A percentile compares a stretch with the other conserved stretches of the same genome.
phyloP scores from a whole-genome alignment of 1,140 invertebrate genomes.

The Oncopeltus fasciatus region DNA sequence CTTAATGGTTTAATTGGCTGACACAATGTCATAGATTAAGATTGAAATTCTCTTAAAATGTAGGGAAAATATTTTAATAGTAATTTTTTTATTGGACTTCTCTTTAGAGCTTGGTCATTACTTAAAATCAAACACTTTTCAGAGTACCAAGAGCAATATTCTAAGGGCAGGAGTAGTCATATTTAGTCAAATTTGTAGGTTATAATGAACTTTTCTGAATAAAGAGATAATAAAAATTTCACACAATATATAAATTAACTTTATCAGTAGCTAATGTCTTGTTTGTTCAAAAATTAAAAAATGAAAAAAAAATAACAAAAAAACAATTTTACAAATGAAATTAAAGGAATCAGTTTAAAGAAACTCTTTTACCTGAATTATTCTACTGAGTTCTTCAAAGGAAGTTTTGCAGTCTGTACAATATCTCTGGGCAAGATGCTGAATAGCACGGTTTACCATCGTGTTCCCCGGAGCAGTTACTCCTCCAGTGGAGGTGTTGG shows the following conservation, averaged over 20 bases:
- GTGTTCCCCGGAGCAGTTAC: constrained; percentile 4
- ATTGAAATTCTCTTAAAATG: too few species aligned
- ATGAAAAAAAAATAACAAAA: not conserved
- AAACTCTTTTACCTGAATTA: constrained; percentile 51
- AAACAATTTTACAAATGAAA: not conserved
- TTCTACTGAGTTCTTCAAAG: constrained; percentile 92
- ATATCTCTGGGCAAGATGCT: constrained; percentile 79
- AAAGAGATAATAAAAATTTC: not conserved
- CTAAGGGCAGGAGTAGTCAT: too few species aligned
- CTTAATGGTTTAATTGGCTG: too few species aligned
- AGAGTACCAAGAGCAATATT: too few species aligned
- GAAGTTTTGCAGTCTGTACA: constrained; percentile 85
- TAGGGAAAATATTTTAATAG: too few species aligned
- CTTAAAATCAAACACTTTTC: too few species aligned
- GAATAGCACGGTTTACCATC: constrained; percentile 64
- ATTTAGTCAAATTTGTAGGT: too few species aligned
- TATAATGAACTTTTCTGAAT: not conserved
- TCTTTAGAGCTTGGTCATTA: too few species aligned
- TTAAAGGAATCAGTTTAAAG: too few species aligned
- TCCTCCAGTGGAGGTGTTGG: not conserved
- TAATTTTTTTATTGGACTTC: too few species aligned
- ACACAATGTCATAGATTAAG: too few species aligned
- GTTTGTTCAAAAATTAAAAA: not conserved
- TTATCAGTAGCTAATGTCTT: not conserved
- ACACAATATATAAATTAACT: not conserved